phyloP scores from a whole-genome alignment of 2,888 invertebrate genomes.

The Chironomus riparius region DNA sequence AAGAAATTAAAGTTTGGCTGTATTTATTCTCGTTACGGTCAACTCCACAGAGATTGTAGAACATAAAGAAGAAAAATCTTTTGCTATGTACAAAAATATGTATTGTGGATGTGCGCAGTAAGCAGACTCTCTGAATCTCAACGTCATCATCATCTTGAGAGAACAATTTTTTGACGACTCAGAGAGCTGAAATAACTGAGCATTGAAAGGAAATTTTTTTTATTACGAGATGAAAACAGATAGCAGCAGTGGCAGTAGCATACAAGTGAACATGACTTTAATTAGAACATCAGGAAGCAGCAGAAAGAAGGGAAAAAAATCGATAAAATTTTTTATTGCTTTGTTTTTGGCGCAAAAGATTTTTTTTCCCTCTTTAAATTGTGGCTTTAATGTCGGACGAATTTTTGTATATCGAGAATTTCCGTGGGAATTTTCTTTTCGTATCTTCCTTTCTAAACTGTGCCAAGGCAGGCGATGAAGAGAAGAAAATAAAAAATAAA shows the following conservation, averaged over 20 bases:
- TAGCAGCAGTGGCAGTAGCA: neutral
- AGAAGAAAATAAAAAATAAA: too few species aligned
- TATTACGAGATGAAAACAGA: constrained; percentile 3
- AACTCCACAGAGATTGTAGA: neutral
- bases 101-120: neutral
- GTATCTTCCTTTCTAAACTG: neutral
- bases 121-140: neutral
- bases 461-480: neutral
- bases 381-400: too few species aligned
- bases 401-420: neutral
- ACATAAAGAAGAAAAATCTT: neutral
- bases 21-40: neutral
- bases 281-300: constrained; percentile 19
- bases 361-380: constrained; percentile 7
- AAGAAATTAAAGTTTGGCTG: neutral
- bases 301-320: constrained; percentile 14
- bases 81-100: neutral
- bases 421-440: neutral
- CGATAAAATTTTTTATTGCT: constrained; percentile 20
- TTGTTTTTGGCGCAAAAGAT: constrained; percentile 1
- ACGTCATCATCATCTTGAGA: neutral
- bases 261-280: constrained; percentile 22
- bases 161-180: neutral
- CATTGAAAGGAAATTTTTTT: neutral
- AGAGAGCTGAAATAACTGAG: neutral